Conservation (phyloP, 2,113 vertebrate species). For the Vulpes lagopus region DNA sequence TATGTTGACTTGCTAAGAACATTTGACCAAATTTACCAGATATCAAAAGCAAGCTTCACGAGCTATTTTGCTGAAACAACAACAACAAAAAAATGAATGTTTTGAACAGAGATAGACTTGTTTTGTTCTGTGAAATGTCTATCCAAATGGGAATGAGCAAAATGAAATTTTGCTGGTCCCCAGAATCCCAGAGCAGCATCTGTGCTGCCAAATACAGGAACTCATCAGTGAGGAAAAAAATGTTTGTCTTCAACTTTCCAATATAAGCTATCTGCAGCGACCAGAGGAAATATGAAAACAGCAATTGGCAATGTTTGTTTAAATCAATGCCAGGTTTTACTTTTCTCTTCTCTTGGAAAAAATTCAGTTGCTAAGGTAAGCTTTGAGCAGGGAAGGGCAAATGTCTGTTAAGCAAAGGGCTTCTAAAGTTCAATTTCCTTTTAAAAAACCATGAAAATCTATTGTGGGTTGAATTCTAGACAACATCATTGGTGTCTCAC, state of each 20-base stretch:
- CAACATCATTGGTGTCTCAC: not conserved
- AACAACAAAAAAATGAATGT: not conserved
- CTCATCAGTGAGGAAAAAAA: not conserved
- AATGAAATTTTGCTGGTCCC: not conserved
- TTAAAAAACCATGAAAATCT: not conserved
- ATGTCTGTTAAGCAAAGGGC: not conserved
- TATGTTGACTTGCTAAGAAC: not conserved
- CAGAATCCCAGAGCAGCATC: not conserved
- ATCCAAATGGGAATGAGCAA: not conserved
- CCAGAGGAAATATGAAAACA: conserved; percentile 40
- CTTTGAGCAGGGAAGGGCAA: not conserved
- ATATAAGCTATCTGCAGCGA: conserved; percentile 18
- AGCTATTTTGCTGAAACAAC: conserved; percentile 13
- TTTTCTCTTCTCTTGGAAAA: not conserved
- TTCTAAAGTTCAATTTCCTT: conserved; percentile 24
- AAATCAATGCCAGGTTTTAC: not conserved
- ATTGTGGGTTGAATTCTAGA: not conserved
- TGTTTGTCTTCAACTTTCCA: conserved; percentile 37
- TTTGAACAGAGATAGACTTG: not conserved
- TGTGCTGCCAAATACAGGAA: conserved; percentile 2
- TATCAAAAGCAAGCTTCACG: conserved; percentile 2
- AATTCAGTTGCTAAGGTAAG: not conserved
- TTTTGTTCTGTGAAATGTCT: not conserved
- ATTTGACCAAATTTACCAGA: not conserved
- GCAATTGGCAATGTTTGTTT: not conserved